Percentiles rank a stretch among this genome's conserved stretches.
These are phyloP conservation scores for Sturmia bella DNA, from an alignment of 2,888 invertebrate species.

Conservation along the genomic window DNA sequence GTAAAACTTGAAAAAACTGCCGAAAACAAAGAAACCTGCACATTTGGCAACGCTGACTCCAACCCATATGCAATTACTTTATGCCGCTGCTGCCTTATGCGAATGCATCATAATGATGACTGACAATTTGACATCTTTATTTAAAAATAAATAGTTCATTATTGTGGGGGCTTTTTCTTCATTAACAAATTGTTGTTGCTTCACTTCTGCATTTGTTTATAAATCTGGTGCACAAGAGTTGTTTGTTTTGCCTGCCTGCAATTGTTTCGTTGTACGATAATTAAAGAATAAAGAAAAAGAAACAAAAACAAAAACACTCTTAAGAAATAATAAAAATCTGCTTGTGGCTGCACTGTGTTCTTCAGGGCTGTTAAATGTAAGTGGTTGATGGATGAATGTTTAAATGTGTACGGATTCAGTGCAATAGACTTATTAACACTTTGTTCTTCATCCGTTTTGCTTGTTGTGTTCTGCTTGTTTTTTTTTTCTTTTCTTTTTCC, in stretches of 20 bases:
- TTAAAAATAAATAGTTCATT: conserved; percentile 38
- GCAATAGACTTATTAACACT: conserved; percentile 54
- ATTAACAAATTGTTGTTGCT: background rate
- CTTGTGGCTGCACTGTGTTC: conserved; percentile 23
- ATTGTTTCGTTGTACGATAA: conserved; percentile 31
- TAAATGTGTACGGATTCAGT: conserved; percentile 43
- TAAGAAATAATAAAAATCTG: conserved; percentile 31
- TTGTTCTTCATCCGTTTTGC: conserved; percentile 55
- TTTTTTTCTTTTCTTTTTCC: background rate
- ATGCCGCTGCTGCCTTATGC: background rate
- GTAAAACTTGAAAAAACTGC: too few relatives aligned
- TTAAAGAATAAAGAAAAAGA: conserved; percentile 2
- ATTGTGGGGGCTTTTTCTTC: conserved; percentile 18
- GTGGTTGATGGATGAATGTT: conserved; percentile 32
- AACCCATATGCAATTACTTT: conserved; percentile 27
- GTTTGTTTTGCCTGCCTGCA: background rate
- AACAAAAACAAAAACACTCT: conserved; percentile 7
- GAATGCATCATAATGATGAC: conserved; percentile 47
- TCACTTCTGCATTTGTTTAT: background rate
- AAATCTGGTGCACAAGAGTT: conserved; percentile 15
- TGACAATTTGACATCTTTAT: conserved; percentile 63
- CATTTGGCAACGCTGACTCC: too few relatives aligned
- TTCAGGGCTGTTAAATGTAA: conserved; percentile 7
- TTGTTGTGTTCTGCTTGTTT: conserved; percentile 15
- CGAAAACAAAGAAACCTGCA: too few relatives aligned